phyloP scores from a whole-genome alignment of 23 tunicate genomes.

The Trididemnum nubilum region DNA sequence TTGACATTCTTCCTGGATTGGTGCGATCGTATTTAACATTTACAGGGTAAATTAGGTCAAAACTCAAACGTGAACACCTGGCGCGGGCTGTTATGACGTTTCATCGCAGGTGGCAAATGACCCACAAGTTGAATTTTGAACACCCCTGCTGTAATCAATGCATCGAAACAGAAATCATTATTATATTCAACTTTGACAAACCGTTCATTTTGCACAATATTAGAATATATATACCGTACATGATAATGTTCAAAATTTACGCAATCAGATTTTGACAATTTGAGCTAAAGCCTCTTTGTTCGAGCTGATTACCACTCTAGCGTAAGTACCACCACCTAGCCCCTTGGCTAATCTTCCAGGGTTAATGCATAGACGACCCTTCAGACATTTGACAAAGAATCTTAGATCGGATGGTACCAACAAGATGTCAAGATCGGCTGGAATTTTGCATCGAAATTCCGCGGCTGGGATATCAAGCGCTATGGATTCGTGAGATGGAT shows the following conservation, averaged over 20 bases:
- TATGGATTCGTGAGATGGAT: conserved; percentile 66
- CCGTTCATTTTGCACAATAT: too few species aligned
- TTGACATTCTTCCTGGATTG: too few species aligned
- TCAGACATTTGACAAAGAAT: conserved; percentile 47
- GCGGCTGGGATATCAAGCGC: conserved; percentile 49
- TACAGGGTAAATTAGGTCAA: too few species aligned
- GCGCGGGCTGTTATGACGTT: too few species aligned
- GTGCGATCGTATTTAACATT: too few species aligned
- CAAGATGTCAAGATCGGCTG: conserved; percentile 44
- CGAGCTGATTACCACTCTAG: conserved; percentile 36
- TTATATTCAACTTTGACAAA: too few species aligned
- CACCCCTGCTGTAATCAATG: too few species aligned
- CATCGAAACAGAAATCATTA: too few species aligned
- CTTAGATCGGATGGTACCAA: conserved; percentile 73
- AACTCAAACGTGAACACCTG: too few species aligned
- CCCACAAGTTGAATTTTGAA: too few species aligned
- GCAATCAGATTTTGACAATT: conserved; percentile 54
- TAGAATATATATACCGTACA: neutral
- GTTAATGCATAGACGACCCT: conserved; percentile 72
- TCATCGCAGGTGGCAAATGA: too few species aligned
- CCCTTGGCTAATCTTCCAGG: conserved; percentile 90
- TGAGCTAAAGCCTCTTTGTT: conserved; percentile 28
- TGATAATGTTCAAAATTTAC: neutral
- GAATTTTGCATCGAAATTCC: conserved; percentile 46
- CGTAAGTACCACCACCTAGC: conserved; percentile 69